Base-by-base conservation (phyloP, 2,113 vertebrate species). In the Periophthalmodon schlosseri region DNA sequence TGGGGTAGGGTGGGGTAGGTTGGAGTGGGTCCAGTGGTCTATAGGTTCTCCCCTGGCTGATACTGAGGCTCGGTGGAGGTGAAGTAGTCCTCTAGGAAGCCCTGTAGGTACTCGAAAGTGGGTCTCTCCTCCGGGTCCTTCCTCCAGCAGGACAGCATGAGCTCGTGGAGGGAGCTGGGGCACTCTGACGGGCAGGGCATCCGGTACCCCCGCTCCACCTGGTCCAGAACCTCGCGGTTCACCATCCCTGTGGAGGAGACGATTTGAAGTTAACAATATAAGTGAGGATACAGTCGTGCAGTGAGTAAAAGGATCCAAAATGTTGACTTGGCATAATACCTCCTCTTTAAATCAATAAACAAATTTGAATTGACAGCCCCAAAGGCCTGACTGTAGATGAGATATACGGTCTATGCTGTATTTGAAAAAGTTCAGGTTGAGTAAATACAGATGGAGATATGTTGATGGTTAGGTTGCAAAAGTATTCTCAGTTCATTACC, bases 21-120 rank as follows among this genome's bases (percentile, higher is more conserved):
- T 21, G 54, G 23, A 23, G 4, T 68, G 54, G 49, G 69, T 52
- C 4, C 16, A 16, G 52, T 56, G 73, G 86, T 81, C 87, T 98
- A 99, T 94, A 99, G 93, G 90, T 99, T 98, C 92, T 99, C 97
- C 68, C 97, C 97, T 0, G 97, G 97, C 92, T 99, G 97, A 91
- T 99, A 99, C 89, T 99, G 97, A 77, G 97, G 97, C 92, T 99
- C 97, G 12, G 97, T 99, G 60, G 97, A 96, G 28, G 97, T 99
- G 91, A 99, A 99, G 89, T 99, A 99, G 94, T 99, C 97, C 93
- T 99, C 97, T 91, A 99, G 94, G 92, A 99, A 99, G 78, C 96
- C 95, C 93, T 98, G 97, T 74, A 99, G 94, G 91, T 99, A 98
- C 92, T 99, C 97, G 0, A 99, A 99, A 4, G 97, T 99, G 54